Conservation (phyloP, 2,113 vertebrate species). For the Verasper variegatus region DNA sequence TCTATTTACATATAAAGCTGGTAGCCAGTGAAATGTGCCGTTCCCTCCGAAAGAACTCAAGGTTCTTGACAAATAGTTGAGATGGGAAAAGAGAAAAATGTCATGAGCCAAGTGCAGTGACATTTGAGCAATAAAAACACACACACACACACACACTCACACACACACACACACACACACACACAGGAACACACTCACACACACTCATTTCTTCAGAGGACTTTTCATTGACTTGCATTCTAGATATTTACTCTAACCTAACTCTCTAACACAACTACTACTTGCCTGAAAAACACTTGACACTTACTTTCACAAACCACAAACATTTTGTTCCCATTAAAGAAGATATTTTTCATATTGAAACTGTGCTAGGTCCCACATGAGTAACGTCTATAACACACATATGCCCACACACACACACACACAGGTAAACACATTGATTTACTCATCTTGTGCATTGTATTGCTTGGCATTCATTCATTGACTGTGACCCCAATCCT, state of each 20-base stretch:
- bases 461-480: too few relatives aligned
- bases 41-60: neutral
- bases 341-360: too few relatives aligned
- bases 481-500: neutral
- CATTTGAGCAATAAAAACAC: constrained; percentile 4
- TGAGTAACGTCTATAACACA: neutral
- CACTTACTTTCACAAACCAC: too few relatives aligned
- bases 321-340: too few relatives aligned
- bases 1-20: neutral
- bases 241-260: neutral
- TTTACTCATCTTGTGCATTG: neutral
- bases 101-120: neutral
- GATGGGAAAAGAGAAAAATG: constrained; percentile 4
- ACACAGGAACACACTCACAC: too few relatives aligned
- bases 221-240: neutral
- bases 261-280: too few relatives aligned
- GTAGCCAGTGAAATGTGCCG: neutral
- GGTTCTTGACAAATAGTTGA: neutral
- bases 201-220: neutral
- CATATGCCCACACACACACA: too few relatives aligned
- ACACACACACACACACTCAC: neutral
- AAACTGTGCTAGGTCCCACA: too few relatives aligned
- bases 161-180: neutral
- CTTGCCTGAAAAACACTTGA: too few relatives aligned
- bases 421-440: neutral